Conservation (phyloP, 2,797 vertebrate genomes). For the Pteropus rufus region DNA sequence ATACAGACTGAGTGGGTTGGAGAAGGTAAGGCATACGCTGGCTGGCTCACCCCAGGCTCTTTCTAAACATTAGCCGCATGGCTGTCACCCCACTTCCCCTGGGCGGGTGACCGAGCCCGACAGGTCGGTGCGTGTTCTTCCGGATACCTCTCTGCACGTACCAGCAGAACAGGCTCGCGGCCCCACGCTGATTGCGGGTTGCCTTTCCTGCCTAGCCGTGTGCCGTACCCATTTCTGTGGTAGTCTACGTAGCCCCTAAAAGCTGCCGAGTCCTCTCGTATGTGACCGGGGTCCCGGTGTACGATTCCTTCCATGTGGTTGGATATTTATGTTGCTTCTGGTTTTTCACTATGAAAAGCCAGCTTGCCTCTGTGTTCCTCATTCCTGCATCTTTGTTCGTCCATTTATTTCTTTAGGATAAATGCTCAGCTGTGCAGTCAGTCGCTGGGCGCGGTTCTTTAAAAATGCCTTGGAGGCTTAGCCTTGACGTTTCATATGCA, state of each 20-base stretch:
- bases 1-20: background rate
- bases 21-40: fast-evolving
- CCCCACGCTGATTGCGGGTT: too few species aligned
- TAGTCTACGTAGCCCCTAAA: fast-evolving
- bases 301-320: background rate
- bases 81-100: background rate
- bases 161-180: too few species aligned
- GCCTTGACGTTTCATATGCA: too few species aligned
- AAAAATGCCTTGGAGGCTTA: background rate
- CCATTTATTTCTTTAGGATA: background rate
- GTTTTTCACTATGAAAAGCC: background rate
- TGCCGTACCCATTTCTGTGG: fast-evolving
- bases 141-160: fast-evolving
- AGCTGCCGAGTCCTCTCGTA: fast-evolving
- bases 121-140: fast-evolving
- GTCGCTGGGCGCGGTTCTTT: fast-evolving
- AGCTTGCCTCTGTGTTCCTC: fast-evolving
- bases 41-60: background rate
- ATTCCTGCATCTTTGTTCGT: background rate
- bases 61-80: fast-evolving
- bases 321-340: background rate
- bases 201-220: fast-evolving
- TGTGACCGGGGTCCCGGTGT: fast-evolving
- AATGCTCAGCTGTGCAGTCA: background rate
- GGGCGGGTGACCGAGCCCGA: too few species aligned